phyloP scores from a whole-genome alignment of 2,888 invertebrate genomes.

The Mesorhabditis spiculigera region DNA sequence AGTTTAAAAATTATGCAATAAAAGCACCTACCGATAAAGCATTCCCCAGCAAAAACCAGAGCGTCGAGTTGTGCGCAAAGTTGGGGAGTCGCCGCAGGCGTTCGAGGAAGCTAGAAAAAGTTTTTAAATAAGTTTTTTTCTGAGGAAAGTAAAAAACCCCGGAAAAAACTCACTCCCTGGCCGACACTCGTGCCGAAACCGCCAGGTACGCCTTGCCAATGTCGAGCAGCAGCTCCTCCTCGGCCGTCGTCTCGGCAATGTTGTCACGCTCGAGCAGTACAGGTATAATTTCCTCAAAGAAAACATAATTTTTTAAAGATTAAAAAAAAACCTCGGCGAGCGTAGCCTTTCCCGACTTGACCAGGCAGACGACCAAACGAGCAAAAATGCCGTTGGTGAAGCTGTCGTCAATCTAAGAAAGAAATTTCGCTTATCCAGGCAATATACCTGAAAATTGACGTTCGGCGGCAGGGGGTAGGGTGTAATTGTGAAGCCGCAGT shows the following conservation, averaged over 20 bases:
- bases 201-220: conserved; percentile 1
- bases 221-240: conserved; percentile 21
- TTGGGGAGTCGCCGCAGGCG: not conserved
- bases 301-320: conserved; percentile 12
- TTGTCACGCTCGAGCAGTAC: conserved; percentile 26
- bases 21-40: conserved; percentile 12
- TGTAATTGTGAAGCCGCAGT: conserved; percentile 34
- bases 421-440: conserved; percentile 6
- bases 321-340: conserved; percentile 12
- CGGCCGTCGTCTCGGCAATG: conserved; percentile 19
- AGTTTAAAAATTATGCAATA: conserved; percentile 7
- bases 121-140: too few species aligned
- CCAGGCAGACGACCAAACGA: conserved; percentile 32
- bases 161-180: not conserved
- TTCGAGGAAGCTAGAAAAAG: not conserved
- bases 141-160: not conserved
- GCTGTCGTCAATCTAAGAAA: conserved; percentile 9
- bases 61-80: conserved; percentile 2
- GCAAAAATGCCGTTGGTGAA: conserved; percentile 22
- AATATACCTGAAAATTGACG: conserved; percentile 16
- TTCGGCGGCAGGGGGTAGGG: conserved; percentile 39
- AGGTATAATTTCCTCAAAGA: conserved; percentile 25
- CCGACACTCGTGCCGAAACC: not conserved
- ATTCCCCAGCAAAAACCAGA: conserved; percentile 21
- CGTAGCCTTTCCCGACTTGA: conserved; percentile 17